Evolutionary conservation across 2,888 invertebrate species (phyloP).

Genomic region (Therioaphis trifolii): DNA sequence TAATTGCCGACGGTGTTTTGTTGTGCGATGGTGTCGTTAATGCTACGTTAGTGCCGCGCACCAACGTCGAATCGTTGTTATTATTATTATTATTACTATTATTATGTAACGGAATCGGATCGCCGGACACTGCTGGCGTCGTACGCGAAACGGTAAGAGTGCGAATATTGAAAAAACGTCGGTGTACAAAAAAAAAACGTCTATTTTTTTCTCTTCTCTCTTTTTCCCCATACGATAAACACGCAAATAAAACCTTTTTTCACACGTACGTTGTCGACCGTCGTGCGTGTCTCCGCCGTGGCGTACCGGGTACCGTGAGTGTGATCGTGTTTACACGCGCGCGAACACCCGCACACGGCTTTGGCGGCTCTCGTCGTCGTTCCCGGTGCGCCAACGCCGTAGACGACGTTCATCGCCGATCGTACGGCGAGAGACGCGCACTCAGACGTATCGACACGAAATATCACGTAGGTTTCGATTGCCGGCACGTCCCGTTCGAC

Average conservation of each 20-base stretch:
- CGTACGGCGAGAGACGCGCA: too few species aligned
- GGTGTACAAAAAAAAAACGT: background rate
- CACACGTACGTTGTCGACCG: too few species aligned
- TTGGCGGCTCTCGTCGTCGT: background rate
- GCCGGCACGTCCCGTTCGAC: background rate
- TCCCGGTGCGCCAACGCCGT: background rate
- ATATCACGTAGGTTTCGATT: too few species aligned
- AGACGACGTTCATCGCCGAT: background rate
- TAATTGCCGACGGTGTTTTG: conserved; percentile 49
- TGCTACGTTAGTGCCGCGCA: conserved; percentile 37
- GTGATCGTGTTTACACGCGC: background rate
- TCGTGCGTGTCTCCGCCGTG: background rate
- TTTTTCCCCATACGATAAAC: background rate
- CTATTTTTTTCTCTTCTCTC: too few species aligned
- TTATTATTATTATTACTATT: conserved; percentile 19
- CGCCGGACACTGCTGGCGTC: conserved; percentile 60
- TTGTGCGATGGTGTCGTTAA: conserved; percentile 20
- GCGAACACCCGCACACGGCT: background rate
- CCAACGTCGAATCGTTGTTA: conserved; percentile 31
- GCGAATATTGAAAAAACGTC: background rate
- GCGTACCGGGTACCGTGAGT: background rate
- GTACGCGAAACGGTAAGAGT: conserved; percentile 53
- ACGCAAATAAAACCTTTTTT: too few species aligned
- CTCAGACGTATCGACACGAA: too few species aligned
- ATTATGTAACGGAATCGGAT: conserved; percentile 61